A percentile compares a stretch with the other conserved stretches of the same genome.
Conservation (phyloP, 2,888 invertebrate species). For the Endotricha flammealis region DNA sequence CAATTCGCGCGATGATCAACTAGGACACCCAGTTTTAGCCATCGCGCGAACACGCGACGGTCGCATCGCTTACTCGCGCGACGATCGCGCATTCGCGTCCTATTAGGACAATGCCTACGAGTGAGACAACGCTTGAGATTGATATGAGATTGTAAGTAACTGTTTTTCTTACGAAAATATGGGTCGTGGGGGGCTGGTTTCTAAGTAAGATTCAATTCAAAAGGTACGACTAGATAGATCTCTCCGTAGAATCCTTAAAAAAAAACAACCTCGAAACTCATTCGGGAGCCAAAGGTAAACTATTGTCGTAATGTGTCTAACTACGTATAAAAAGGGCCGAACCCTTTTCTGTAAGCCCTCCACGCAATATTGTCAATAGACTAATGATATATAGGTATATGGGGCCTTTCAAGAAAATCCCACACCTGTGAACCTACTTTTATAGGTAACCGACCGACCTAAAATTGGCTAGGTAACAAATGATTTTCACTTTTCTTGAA, state of each 20-base stretch:
- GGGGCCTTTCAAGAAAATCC: conserved; percentile 16
- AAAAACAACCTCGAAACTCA: neutral
- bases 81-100: no score
- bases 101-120: no score
- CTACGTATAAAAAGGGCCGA: conserved; percentile 18
- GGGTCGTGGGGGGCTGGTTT: no score
- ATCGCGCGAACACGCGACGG: no score
- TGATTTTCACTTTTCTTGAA: no score
- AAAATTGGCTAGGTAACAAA: conserved; percentile 16
- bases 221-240: neutral
- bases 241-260: neutral
- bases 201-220: neutral
- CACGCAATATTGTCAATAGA: conserved; percentile 21
- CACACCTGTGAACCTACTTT: conserved; percentile 18
- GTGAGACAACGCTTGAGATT: no score
- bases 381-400: conserved; percentile 22
- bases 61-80: no score
- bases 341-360: conserved; percentile 9
- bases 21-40: no score
- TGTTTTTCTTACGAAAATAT: no score
- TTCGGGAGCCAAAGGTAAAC: conserved; percentile 1
- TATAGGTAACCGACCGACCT: conserved; percentile 6
- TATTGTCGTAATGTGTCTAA: conserved; percentile 12
- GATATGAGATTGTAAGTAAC: no score
- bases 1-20: no score